These are phyloP conservation scores for Battus philenor DNA, from an alignment of 1,140 invertebrate genomes.

Conservation along the genomic window DNA sequence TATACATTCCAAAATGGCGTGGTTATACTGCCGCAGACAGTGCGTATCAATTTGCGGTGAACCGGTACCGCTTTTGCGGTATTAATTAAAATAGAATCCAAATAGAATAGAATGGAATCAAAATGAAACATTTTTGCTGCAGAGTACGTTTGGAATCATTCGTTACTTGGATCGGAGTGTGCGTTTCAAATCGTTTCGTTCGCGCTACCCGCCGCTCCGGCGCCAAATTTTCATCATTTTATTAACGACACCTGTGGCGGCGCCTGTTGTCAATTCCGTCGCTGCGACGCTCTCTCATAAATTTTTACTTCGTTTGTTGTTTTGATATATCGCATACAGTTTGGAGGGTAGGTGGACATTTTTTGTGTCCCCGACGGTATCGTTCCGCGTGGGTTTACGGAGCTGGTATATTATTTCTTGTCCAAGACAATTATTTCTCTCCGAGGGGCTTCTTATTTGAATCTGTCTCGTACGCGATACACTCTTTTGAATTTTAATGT, in stretches of 20 bases:
- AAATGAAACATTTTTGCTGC: slow-evolving; percentile 5
- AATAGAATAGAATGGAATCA: too few relatives aligned
- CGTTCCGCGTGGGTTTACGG: slow-evolving; percentile 14
- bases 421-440: slow-evolving; percentile 3
- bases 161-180: too few relatives aligned
- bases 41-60: too few relatives aligned
- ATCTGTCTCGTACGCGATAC: neutral
- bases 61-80: too few relatives aligned
- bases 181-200: too few relatives aligned
- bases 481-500: neutral
- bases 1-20: too few relatives aligned
- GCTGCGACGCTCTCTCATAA: slow-evolving; percentile 41
- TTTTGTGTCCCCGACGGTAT: slow-evolving; percentile 27
- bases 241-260: slow-evolving; percentile 42
- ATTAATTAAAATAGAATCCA: too few relatives aligned
- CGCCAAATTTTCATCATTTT: slow-evolving; percentile 25
- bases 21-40: too few relatives aligned
- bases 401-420: neutral
- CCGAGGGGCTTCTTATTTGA: neutral
- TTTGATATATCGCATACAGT: slow-evolving; percentile 16
- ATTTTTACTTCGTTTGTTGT: slow-evolving; percentile 47
- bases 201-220: too few relatives aligned
- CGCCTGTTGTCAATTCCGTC: slow-evolving; percentile 47
- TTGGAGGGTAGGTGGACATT: slow-evolving; percentile 28
- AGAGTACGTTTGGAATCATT: neutral